phyloP scores from a whole-genome alignment of 1,140 invertebrate species.

The Pachypeltis micranthus region DNA sequence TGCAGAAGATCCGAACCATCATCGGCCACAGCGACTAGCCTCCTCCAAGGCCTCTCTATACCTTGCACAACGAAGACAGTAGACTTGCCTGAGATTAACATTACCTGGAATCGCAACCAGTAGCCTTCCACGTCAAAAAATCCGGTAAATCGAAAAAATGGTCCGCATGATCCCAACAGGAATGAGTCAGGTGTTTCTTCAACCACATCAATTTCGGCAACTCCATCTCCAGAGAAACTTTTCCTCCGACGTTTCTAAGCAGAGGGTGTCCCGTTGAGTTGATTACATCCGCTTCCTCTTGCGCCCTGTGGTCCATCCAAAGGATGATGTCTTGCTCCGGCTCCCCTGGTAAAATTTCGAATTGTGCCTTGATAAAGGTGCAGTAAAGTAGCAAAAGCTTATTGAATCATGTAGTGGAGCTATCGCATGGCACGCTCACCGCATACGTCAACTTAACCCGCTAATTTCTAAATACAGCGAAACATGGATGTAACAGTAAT shows the following conservation, averaged over 20 bases:
- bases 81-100: neutral
- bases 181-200: conserved; percentile 58
- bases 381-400: too few relatives aligned
- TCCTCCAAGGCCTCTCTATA: too few relatives aligned
- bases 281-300: conserved; percentile 66
- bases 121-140: conserved; percentile 86
- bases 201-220: conserved; percentile 92
- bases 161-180: conserved; percentile 53
- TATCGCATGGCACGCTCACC: too few relatives aligned
- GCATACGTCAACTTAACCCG: too few relatives aligned
- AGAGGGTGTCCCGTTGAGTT: conserved; percentile 64
- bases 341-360: conserved; percentile 33
- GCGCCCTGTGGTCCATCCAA: conserved; percentile 94
- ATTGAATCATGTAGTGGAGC: too few relatives aligned
- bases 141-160: conserved; percentile 88
- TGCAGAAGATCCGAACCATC: too few relatives aligned
- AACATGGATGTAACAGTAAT: neutral
- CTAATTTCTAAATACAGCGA: too few relatives aligned
- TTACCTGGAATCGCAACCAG: conserved; percentile 54
- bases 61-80: conserved; percentile 1
- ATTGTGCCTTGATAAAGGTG: too few relatives aligned
- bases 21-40: too few relatives aligned
- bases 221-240: conserved; percentile 90
- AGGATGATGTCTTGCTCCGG: conserved; percentile 77
- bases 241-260: conserved; percentile 77